Base-by-base conservation (phyloP, 2,888 invertebrate genomes). In the Phlogophora meticulosa region DNA sequence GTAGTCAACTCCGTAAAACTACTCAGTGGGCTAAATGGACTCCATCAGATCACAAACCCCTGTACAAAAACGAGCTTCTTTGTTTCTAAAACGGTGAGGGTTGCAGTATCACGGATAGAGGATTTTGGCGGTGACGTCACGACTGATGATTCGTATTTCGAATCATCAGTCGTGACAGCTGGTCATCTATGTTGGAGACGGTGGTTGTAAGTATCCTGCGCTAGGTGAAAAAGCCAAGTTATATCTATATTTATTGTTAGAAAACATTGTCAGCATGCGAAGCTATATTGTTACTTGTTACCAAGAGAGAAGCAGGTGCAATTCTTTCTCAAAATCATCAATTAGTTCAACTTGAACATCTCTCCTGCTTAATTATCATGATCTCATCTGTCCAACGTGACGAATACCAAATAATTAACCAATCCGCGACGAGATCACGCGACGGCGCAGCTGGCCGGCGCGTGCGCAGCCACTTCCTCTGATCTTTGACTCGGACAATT, bases 401-500 rank as follows among this genome's bases (percentile, higher is more conserved):
- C 88, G 85, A 90, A 87, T 85, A 75, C 81, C 85, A 82, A 83
- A 78, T 85, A 88, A 90, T 88, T 87, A 88, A 78, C 68, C 81
- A 78, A 59, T 72, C 61, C 62, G 57, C 65, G 70, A 68, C 62
- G 51, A 42, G 63, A 71, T 63, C 72, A 70, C 75, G 69, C 76
- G 68, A 55, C 63, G 62, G 55, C 68, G 78, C 75, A 85, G 74
- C 76, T 80, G 76, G 60, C 57, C 80, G 88, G 86, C 88, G 87
- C 88, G 86, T 86, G 93, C 91, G 91, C 92, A 90, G 90, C 87
- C 88, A 92, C 95, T 94, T 95, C 95, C 95, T 94, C 94, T 95
- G 95, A 94, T 94, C 95, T 94, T 93, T 95, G 95, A 94, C 95
- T 93, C 90, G 79, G 82, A 82, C 94, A 94, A 94, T 94, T 94